A percentile compares a stretch with the other conserved stretches of the same genome.
These are phyloP conservation scores for Chymomyza procnemis DNA, from an alignment of 2,888 invertebrate genomes.

Conservation along the genomic window DNA sequence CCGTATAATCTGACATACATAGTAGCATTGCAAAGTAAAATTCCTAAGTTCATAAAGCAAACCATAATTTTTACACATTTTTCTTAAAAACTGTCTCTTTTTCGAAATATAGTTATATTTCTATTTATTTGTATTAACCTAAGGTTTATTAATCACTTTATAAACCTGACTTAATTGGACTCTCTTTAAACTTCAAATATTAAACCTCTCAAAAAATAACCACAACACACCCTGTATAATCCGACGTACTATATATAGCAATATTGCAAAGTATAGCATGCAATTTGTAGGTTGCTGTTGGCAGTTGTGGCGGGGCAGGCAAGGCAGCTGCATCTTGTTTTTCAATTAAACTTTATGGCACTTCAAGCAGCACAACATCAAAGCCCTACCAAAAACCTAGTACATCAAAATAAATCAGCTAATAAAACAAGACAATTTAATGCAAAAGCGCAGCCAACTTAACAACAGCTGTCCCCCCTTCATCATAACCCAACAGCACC, in stretches of 20 bases:
- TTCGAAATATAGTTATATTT: too few relatives aligned
- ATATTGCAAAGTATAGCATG: neutral
- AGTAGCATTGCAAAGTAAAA: neutral
- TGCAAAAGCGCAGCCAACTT: conserved; percentile 43
- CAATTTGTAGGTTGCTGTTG: neutral
- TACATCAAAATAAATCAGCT: neutral
- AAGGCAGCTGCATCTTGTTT: conserved; percentile 52
- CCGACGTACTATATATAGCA: too few relatives aligned
- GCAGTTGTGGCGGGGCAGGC: neutral
- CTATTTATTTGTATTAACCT: too few relatives aligned
- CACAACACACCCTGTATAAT: too few relatives aligned
- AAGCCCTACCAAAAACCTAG: conserved; percentile 35
- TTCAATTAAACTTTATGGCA: conserved; percentile 71
- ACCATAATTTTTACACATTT: too few relatives aligned
- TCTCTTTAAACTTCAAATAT: neutral
- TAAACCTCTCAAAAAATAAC: too few relatives aligned
- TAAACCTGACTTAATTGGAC: too few relatives aligned
- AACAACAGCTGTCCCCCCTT: conserved; percentile 4
- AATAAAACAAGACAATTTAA: conserved; percentile 35
- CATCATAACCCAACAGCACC: neutral
- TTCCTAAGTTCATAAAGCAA: too few relatives aligned
- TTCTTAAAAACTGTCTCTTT: too few relatives aligned
- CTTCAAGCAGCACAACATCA: conserved; percentile 61
- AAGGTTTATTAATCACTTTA: too few relatives aligned
- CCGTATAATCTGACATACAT: too few relatives aligned